Base-by-base conservation (phyloP, 2,888 invertebrate genomes). In the Schizotus pectinicornis region DNA sequence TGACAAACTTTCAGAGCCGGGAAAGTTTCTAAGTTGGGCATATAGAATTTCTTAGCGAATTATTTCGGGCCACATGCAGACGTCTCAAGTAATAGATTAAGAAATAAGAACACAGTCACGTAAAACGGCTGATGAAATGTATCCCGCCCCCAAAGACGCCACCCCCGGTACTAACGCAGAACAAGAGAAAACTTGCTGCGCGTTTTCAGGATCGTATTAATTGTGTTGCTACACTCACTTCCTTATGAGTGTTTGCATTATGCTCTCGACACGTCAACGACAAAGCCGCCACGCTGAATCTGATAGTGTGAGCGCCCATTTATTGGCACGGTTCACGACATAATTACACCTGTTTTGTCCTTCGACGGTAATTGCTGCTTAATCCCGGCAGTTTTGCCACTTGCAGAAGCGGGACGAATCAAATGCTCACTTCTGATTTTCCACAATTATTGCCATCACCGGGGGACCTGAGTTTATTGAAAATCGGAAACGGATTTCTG, bases 11-110 rank as follows among this genome's bases (percentile, higher is more conserved):
- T 75, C 67, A 63, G 46, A 48, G 47, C 42, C 56, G 55, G 61
- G 68, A 69, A 73, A 75, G 73, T 78, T 78, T 77, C 76, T 76
- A 75, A 78, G 76, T 77, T 77, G 74, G 74, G 76, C 76, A 78
- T 78, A 78, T 78, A 77, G 77, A 77, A 76, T 78, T 76, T 76
- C 77, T 69, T 70, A 68, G 72, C 71, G 72, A 77, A 76, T 77
- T 76, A 77, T 77, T 76, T 77, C 75, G 72, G 70, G 70, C 72
- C 73, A 73, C 74, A 74, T 72, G 74, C 72, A 75, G 74, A 73
- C 74, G 74, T 74, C 74, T 74, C 67, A 69, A 70, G 72, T 75
- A 76, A 76, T 76, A 75, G 74, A 75, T 75, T 75, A 73, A 72
- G 74, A 74, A 75, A 73, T 74, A 71, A 69, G 72, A 74, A 73